These are phyloP conservation scores for Ligdia adustata DNA, from an alignment of 2,888 invertebrate species.

Conservation along the genomic window DNA sequence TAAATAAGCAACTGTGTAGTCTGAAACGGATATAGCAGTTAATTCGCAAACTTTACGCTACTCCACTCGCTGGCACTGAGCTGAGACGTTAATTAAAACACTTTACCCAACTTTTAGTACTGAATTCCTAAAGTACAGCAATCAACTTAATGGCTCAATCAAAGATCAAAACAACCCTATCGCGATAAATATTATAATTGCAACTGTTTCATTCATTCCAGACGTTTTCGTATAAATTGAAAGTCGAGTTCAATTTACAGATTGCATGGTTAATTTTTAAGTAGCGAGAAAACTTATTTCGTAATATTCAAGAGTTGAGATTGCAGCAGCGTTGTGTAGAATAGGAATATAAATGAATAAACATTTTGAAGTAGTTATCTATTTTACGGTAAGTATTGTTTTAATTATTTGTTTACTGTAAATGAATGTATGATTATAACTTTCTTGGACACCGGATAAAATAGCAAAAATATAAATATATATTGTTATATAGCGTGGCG, in stretches of 20 bases:
- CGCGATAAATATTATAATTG: conserved; percentile 67
- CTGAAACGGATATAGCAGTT: conserved; percentile 73
- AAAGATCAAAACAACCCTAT: conserved; percentile 78
- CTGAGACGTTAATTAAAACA: conserved; percentile 82
- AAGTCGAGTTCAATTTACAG: conserved; percentile 15
- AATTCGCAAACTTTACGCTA: conserved; percentile 79
- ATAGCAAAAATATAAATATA: too few relatives aligned
- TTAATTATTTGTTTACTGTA: too few relatives aligned
- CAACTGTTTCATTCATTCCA: conserved; percentile 50
- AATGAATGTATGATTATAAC: too few relatives aligned
- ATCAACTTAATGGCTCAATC: conserved; percentile 79
- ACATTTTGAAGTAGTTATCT: too few relatives aligned
- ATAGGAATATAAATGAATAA: background rate
- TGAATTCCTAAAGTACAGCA: conserved; percentile 79
- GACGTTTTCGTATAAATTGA: conserved; percentile 43
- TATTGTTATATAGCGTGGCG: too few relatives aligned
- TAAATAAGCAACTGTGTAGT: conserved; percentile 59
- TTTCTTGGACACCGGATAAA: too few relatives aligned
- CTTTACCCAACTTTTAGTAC: conserved; percentile 79
- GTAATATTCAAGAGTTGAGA: background rate
- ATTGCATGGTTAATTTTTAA: conserved; percentile 8
- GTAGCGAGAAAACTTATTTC: background rate
- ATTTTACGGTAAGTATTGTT: too few relatives aligned
- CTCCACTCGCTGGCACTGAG: conserved; percentile 68
- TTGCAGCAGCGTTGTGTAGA: background rate